phyloP scores from a whole-genome alignment of 2,113 vertebrate genomes.

The Pongo abelii region DNA sequence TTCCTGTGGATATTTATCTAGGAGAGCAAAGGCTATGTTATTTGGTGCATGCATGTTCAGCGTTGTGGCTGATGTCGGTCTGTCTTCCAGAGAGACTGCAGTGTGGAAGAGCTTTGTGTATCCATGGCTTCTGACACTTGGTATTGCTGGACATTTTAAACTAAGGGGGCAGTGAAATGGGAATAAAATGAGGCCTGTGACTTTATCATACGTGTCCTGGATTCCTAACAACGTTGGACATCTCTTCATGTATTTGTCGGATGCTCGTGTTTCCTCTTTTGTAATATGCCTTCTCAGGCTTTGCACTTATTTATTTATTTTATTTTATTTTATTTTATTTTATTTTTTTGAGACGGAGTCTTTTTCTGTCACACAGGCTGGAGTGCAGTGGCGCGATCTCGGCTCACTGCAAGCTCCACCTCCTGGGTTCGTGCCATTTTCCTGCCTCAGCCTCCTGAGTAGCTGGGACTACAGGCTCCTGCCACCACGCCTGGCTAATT shows the following conservation, averaged over 20 bases:
- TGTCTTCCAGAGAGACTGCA: neutral
- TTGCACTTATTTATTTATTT: neutral
- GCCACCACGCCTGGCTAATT: fast-evolving
- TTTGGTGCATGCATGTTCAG: neutral
- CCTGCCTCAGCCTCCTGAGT: too few species aligned
- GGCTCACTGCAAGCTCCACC: too few species aligned
- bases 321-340: too few species aligned
- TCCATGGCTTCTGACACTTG: neutral
- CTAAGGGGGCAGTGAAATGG: neutral
- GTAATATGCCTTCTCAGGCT: neutral
- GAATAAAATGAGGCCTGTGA: neutral
- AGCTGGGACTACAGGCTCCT: too few species aligned
- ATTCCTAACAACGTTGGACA: neutral
- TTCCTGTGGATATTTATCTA: neutral
- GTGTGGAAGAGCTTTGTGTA: too few species aligned
- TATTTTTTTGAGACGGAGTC: too few species aligned
- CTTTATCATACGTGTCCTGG: neutral
- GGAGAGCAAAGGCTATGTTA: neutral
- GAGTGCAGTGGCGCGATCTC: too few species aligned
- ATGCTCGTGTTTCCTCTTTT: neutral
- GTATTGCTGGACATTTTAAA: neutral
- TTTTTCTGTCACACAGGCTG: too few species aligned
- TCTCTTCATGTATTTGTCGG: neutral
- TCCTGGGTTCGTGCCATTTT: too few species aligned
- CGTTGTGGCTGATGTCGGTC: neutral